Evolutionary conservation across 2,113 vertebrate species (phyloP), one percentile per base, ranked within the genome.

Genomic region (Thamnaconus septentrionalis): DNA sequence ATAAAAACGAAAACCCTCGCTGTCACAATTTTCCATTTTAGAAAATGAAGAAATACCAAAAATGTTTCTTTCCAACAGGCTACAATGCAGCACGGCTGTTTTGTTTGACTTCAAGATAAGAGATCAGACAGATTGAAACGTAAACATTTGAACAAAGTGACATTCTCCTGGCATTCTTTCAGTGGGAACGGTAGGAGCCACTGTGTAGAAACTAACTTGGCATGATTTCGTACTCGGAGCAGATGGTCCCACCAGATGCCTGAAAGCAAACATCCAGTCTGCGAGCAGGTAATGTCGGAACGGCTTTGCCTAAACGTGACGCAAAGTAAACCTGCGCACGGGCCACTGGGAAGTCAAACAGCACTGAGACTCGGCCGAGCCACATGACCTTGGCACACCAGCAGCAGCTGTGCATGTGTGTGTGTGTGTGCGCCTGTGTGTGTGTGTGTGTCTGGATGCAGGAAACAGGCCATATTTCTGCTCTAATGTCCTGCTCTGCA

Each of bases 321-420:
- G 18, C 53, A 81, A 42, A 64, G 53, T 63, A 55, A 61, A 66
- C 12, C 64, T 59, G 47, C 44, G 8, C 46, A 43, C 59, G 31
- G 60, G 43, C 43, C 69, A 52, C 5, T 66, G 50, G 51, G 59
- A 66, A 75, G 62, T 75, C 57, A 68, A 64, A 73, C 57, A 71
- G 65, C 69, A 66, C 68, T 59, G 61, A 60, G 53, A 78, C 71
- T 54, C 11, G 2, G 51, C 49, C 3, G 9, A 67, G 61, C 50
- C 62, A 73, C 68, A 50, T 66, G 73, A 84, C 80, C 79, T 83
- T 76, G 65, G 11, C 6, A 44, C 55, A 68, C 7, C 54, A 31
- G 18, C 18, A 31, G 18, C 18, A 31, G 18, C 18, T 31, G 18
- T 31, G 18, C 18, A 55, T 66, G 6, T 6, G 31, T 12, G 7